These are phyloP conservation scores for Halocaridina rubra DNA, from an alignment of 2,888 invertebrate species.

Conservation along the genomic window DNA sequence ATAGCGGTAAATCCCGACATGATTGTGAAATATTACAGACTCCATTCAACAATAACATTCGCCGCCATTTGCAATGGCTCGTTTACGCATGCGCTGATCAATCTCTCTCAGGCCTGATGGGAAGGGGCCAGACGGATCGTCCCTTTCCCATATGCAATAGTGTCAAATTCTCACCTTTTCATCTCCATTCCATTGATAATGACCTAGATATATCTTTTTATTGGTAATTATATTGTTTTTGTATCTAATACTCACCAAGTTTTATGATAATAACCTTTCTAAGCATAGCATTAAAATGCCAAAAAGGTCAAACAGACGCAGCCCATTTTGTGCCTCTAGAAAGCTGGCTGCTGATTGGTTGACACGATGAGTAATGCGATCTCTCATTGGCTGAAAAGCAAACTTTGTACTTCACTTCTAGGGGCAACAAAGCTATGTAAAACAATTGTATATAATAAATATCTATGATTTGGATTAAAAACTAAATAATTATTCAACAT, in stretches of 20 bases:
- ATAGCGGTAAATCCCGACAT: constrained; percentile 65
- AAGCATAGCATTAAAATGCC: background rate
- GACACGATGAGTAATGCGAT: constrained; percentile 16
- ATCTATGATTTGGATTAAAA: background rate
- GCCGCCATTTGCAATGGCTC: constrained; percentile 95
- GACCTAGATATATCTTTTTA: background rate
- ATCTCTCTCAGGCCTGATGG: constrained; percentile 56
- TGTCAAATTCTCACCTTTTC: too few species aligned
- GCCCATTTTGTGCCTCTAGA: background rate
- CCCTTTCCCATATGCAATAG: constrained; percentile 20
- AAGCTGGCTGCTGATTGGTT: constrained; percentile 41
- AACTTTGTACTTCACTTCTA: constrained; percentile 54
- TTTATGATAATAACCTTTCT: background rate
- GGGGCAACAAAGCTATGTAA: constrained; percentile 24
- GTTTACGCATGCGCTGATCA: constrained; percentile 64
- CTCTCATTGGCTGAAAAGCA: constrained; percentile 41
- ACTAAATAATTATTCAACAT: background rate
- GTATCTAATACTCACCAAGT: background rate
- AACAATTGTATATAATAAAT: background rate
- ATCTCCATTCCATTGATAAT: too few species aligned
- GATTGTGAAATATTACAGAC: constrained; percentile 73
- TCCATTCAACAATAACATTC: constrained; percentile 98
- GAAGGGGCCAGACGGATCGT: constrained; percentile 68
- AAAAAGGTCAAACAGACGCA: constrained; percentile 23
- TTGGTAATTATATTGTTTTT: background rate